Conservation (phyloP, 2,113 vertebrate species). For the Vombatus ursinus region DNA sequence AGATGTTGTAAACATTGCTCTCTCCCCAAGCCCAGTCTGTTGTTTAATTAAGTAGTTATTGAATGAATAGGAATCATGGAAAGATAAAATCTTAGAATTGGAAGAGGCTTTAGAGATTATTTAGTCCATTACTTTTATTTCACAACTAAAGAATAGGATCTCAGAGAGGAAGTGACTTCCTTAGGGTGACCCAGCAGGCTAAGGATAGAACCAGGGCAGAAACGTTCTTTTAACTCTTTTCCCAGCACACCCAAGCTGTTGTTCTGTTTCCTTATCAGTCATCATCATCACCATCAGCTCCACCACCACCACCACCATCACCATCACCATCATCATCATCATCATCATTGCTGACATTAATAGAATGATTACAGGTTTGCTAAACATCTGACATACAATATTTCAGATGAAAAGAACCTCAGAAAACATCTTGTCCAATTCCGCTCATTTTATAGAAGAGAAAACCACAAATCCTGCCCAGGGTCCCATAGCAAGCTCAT, state of each 20-base stretch:
- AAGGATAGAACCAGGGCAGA: background rate
- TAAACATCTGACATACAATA: background rate
- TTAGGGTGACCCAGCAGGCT: background rate
- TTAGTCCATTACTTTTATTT: background rate
- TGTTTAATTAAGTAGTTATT: background rate
- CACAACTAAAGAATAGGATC: background rate
- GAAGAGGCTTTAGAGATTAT: background rate
- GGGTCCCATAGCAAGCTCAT: background rate
- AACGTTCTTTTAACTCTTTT: background rate
- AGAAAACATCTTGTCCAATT: fast-evolving
- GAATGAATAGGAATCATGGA: background rate
- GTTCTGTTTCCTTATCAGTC: background rate
- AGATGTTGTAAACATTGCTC: background rate
- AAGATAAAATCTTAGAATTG: background rate
- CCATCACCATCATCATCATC: too few species aligned
- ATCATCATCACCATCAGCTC: too few species aligned
- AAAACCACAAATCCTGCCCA: background rate
- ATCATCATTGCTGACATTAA: background rate
- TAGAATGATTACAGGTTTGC: background rate
- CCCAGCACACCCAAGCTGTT: background rate
- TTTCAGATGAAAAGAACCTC: background rate
- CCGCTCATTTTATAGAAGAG: background rate
- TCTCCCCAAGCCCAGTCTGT: background rate
- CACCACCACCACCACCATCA: too few species aligned
- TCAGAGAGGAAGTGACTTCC: background rate